Base-by-base conservation (phyloP, 2,888 invertebrate genomes). In the Cantharis lateralis region DNA sequence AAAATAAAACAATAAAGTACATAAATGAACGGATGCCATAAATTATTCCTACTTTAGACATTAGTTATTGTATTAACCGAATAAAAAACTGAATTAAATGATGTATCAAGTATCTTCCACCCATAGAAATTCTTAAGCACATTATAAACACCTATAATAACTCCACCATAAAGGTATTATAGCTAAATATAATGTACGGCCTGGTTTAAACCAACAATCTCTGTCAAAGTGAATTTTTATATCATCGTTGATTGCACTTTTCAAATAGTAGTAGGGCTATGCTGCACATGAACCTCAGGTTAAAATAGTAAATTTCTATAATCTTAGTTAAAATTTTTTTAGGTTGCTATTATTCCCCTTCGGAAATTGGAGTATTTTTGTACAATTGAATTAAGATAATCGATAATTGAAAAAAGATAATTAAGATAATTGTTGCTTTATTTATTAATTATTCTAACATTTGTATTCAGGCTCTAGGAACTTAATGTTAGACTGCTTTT, bases 1-100 rank as follows among this genome's bases (percentile, higher is more conserved):
- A 66, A 61, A 75, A 71, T 75, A 62, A 71, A 68, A 68, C n/a
- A 75, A 68, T 75, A 71, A 75, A 71, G 63, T 18, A n/a, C 20
- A 48, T 64, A 66, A 68, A 64, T 15, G 48, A 66, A 62, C 68
- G 71, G 71, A 70, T 66, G 71, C 62, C 15, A 75, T 70, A 70
- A 70, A 70, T 70, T 70, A 48, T 48, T 48, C 48, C 48, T 48
- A 48, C 48, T 48, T 48, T 48, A 48, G 48, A 48, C 48, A 48
- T 48, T 48, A 48, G 48, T 48, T 48, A 48, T 48, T 48, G 48
- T 48, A 48, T 48, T 48, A 48, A 48, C 48, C 9, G 48, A 48
- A 48, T 48, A 48, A 48, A n/a, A 48, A 48, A 48, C 48, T 48
- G 7, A 48, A 9, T 9, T 48, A 48, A n/a, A 48, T 48, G 48